These are phyloP conservation scores for Nephila pilipes DNA, from an alignment of 1,140 invertebrate genomes.

Conservation along the genomic window DNA sequence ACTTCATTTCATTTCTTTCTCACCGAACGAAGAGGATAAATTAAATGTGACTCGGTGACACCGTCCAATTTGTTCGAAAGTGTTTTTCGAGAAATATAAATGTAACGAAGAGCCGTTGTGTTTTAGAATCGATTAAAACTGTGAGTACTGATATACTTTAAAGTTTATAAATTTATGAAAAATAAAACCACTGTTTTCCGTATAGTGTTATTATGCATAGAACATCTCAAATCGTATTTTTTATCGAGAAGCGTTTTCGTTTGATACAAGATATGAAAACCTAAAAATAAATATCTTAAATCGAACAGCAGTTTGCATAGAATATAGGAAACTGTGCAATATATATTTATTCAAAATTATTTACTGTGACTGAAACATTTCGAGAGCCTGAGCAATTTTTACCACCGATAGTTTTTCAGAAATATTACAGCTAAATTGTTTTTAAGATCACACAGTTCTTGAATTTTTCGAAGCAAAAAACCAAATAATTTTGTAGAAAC, in stretches of 20 bases:
- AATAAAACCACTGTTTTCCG: no score
- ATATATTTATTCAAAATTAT: no score
- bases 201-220: not conserved
- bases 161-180: not conserved
- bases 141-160: not conserved
- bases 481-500: not conserved
- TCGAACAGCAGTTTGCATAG: no score
- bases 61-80: not conserved
- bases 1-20: not conserved
- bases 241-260: not conserved
- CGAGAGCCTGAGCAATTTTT: no score
- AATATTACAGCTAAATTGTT: no score
- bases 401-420: no score
- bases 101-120: not conserved
- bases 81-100: not conserved
- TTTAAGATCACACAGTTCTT: no score
- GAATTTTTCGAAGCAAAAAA: no score
- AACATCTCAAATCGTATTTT: not conserved
- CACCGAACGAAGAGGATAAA: not conserved
- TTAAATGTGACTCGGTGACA: not conserved
- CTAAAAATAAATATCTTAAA: not conserved
- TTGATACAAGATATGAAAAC: conserved; percentile 7
- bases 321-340: no score
- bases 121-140: not conserved
- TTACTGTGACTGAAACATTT: no score